Percentiles rank a stretch among this genome's conserved stretches.
Conservation (phyloP, 2,888 invertebrate genomes). For the Choreutis nemorana region DNA sequence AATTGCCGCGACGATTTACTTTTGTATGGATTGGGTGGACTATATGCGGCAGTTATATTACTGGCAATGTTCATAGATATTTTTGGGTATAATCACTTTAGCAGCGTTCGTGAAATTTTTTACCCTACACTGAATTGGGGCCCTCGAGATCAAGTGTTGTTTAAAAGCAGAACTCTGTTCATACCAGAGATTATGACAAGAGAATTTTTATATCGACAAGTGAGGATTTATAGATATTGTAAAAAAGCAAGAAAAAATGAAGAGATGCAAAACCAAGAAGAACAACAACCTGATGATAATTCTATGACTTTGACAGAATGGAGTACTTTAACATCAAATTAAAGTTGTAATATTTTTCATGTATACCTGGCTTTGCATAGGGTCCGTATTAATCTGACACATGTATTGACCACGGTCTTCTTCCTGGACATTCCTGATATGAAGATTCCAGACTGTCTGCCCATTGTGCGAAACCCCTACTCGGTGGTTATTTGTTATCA, state of each 20-base stretch:
- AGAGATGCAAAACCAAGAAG: slow-evolving; percentile 1
- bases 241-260: slow-evolving; percentile 13
- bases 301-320: slow-evolving; percentile 19
- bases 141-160: slow-evolving; percentile 35
- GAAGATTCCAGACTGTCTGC: slow-evolving; percentile 88
- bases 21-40: no score
- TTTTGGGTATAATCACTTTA: slow-evolving; percentile 21
- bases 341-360: slow-evolving; percentile 18
- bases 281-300: slow-evolving; percentile 11
- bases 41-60: no score
- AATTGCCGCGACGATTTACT: no score
- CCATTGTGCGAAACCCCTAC: slow-evolving; percentile 87
- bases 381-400: slow-evolving; percentile 95
- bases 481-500: slow-evolving; percentile 90
- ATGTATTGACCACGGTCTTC: slow-evolving; percentile 91
- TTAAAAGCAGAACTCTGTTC: slow-evolving; percentile 52
- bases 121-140: slow-evolving; percentile 37
- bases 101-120: slow-evolving; percentile 19
- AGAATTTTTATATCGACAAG: slow-evolving; percentile 56
- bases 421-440: slow-evolving; percentile 85
- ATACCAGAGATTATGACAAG: slow-evolving; percentile 58
- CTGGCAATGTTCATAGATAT: slow-evolving; percentile 24
- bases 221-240: slow-evolving; percentile 39
- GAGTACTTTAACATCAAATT: slow-evolving; percentile 35
- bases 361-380: slow-evolving; percentile 91